phyloP scores from a whole-genome alignment of 2,797 vertebrate genomes.

The Rhinichthys osculus region DNA sequence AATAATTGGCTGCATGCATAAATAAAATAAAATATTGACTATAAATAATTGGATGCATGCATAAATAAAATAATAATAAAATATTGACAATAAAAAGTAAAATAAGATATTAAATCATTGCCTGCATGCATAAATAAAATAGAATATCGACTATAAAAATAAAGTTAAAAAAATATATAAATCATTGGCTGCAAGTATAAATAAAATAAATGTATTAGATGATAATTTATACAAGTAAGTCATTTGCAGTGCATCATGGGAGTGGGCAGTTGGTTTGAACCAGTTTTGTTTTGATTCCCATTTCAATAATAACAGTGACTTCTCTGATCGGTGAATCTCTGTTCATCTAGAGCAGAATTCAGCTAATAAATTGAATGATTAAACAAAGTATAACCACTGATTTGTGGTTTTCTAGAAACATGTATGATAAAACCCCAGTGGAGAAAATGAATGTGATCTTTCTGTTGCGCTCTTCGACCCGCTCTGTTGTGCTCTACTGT shows the following conservation, averaged over 20 bases:
- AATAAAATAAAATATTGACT: neutral
- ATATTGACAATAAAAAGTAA: neutral
- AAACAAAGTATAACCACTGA: no score
- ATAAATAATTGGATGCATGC: no score
- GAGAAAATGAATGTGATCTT: neutral
- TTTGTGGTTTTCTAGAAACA: neutral
- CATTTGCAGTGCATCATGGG: neutral
- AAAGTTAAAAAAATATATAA: neutral
- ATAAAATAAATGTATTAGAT: neutral
- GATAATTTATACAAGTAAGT: neutral
- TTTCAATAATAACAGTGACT: neutral
- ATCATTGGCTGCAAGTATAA: neutral
- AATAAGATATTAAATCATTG: neutral
- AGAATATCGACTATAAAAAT: neutral
- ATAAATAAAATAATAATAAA: neutral
- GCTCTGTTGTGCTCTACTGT: constrained; percentile 43
- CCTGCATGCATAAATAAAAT: neutral
- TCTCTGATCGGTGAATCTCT: neutral
- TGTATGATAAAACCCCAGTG: rapidly evolving
- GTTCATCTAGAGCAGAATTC: neutral
- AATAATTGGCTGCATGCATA: no score
- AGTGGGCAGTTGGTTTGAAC: neutral
- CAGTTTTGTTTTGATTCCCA: neutral
- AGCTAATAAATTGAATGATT: neutral
- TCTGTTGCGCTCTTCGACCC: constrained; percentile 7